A percentile compares a stretch with the other conserved stretches of the same genome.
These are phyloP conservation scores for Sarcophaga carnaria DNA, from an alignment of 2,888 invertebrate species.

Conservation along the genomic window DNA sequence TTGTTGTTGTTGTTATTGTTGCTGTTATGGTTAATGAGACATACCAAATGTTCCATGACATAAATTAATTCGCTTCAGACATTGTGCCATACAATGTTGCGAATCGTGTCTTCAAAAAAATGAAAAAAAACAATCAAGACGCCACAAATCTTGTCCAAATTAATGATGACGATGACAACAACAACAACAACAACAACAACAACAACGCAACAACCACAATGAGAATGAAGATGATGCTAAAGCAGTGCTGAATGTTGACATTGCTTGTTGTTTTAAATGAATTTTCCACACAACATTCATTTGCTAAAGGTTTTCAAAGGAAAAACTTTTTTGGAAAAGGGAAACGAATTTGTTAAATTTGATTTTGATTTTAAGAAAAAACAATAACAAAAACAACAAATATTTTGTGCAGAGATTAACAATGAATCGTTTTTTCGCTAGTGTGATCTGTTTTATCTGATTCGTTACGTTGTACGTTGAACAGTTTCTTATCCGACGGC, in stretches of 20 bases:
- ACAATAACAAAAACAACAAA: no score
- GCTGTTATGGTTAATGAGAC: neutral
- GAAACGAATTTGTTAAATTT: no score
- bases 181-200: no score
- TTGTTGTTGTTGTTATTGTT: neutral
- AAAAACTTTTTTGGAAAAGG: no score
- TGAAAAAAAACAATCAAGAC: conserved; percentile 21
- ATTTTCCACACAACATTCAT: neutral
- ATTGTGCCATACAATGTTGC: conserved; percentile 24
- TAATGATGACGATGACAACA: neutral
- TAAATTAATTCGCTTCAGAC: conserved; percentile 32
- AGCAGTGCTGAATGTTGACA: neutral
- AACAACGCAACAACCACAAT: no score
- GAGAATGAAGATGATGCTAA: neutral
- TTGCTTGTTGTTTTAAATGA: conserved; percentile 24
- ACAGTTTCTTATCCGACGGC: conserved; percentile 78
- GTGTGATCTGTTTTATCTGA: conserved; percentile 84
- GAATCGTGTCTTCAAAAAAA: neutral
- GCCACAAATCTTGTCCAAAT: conserved; percentile 40
- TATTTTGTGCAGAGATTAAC: no score
- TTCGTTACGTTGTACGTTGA: conserved; percentile 84
- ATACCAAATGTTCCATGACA: conserved; percentile 57
- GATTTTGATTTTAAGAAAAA: no score
- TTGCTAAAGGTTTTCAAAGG: no score
- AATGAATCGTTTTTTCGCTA: no score